Evolutionary conservation across 2,888 invertebrate species (phyloP).

Genomic region (Lasioglossum marginatum): DNA sequence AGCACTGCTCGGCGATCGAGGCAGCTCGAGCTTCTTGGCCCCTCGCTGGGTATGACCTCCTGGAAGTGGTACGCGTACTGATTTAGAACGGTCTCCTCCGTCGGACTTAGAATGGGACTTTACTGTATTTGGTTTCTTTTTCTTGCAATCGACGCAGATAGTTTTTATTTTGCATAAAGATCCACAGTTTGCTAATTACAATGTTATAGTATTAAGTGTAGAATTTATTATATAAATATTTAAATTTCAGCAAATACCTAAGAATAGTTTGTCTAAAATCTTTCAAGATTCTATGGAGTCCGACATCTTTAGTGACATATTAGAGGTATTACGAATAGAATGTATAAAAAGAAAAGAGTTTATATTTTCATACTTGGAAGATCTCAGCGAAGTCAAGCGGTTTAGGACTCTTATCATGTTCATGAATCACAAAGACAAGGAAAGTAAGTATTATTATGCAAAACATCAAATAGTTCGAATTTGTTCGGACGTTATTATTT

Average conservation of each 20-base stretch:
- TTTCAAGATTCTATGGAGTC: constrained; percentile 90
- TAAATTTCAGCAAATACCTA: constrained; percentile 86
- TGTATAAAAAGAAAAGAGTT: constrained; percentile 84
- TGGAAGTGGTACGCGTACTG: too few species aligned
- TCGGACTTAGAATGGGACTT: too few species aligned
- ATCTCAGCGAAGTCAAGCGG: constrained; percentile 87
- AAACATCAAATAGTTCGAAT: constrained; percentile 16
- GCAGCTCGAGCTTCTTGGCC: too few species aligned
- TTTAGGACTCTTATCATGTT: constrained; percentile 89
- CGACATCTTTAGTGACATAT: constrained; percentile 87
- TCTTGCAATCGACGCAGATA: too few species aligned
- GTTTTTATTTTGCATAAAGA: too few species aligned
- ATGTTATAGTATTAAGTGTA: constrained; percentile 6
- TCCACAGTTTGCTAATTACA: neutral
- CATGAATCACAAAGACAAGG: constrained; percentile 86
- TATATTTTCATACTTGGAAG: constrained; percentile 86
- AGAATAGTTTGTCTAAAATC: constrained; percentile 86
- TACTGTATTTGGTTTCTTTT: too few species aligned
- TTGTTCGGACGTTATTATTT: constrained; percentile 2
- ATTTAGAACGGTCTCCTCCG: too few species aligned
- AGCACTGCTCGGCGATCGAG: too few species aligned
- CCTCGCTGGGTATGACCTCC: too few species aligned
- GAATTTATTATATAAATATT: constrained; percentile 5
- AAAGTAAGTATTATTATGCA: constrained; percentile 84
- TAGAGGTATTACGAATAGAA: constrained; percentile 85